These are phyloP conservation scores for Gallirallus australis DNA, from an alignment of 2,797 vertebrate genomes.

Conservation along the genomic window DNA sequence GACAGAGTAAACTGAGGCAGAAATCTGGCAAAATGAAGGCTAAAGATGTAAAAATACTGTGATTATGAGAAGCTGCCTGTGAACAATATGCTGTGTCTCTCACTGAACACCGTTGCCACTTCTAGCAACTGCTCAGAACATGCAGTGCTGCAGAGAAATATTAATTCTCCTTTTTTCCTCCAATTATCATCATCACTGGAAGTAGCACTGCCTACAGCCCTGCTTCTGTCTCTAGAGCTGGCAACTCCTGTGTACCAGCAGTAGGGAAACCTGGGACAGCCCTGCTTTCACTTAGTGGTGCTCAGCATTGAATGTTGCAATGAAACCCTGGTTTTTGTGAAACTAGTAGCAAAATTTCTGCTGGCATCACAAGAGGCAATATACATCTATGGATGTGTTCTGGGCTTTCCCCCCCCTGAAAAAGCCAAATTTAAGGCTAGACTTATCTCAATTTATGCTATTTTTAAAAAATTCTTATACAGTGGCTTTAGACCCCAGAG, in stretches of 20 bases:
- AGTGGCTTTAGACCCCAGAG: background rate
- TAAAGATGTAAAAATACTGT: background rate
- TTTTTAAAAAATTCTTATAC: background rate
- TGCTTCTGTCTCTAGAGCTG: background rate
- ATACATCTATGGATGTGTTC: background rate
- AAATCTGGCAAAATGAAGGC: background rate
- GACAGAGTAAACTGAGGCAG: background rate
- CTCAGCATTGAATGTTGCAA: background rate
- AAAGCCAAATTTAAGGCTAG: background rate
- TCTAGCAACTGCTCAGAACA: background rate
- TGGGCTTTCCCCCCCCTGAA: background rate
- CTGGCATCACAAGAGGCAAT: background rate
- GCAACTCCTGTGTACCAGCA: background rate
- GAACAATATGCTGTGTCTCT: background rate
- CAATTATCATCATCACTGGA: background rate
- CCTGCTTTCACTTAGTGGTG: background rate
- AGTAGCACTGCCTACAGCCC: background rate
- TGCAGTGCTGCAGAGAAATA: background rate
- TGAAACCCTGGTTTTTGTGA: background rate
- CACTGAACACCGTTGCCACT: background rate
- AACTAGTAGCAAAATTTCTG: background rate
- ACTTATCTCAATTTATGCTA: background rate
- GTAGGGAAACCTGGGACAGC: background rate
- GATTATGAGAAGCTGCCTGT: background rate
- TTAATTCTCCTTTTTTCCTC: background rate